Base-by-base conservation (phyloP, 1,140 invertebrate species). In the Caenorhabditis tropicalis region DNA sequence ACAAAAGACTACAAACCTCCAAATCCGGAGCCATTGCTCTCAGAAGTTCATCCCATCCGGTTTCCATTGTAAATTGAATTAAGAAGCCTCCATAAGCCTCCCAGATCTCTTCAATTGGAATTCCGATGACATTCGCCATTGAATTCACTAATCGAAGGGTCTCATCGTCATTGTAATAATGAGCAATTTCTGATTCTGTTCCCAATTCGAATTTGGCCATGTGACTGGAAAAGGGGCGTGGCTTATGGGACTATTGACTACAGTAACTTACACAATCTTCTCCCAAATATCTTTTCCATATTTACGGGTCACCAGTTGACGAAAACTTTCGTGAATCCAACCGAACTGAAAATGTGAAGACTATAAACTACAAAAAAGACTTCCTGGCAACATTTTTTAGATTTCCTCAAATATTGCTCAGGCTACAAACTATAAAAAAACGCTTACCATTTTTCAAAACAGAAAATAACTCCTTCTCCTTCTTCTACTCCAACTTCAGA, bases 51-150 rank as follows among this genome's bases (percentile, higher is more conserved):
- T 91, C 88, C 90, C 90, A 91, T 2, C 90, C 90, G n/a, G 89
- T 91, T 70, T 91, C 90, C 90, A 91, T 91, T 21, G 90, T 91
- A 53, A 89, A 91, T 84, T 91, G 90, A 82, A 91, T 91, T 19
- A 91, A 82, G 70, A 91, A 91, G 6, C 88, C 88, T 16, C 90
- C 90, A 56, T 91, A 91, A 2, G 89, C 88, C 51, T 91, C 90
- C 90, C 90, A 91, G 4, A 91, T 89, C 43, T 90, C 89, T 79
- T 91, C 89, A 33, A 90, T 85, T 12, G 88, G 86, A 70, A 90
- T 90, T 48, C 86, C 89, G 81, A 90, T 89, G 12, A 90, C 87
- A 58, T 85, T 87, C 0, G 87, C 89, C 86, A 90, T 91, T 12
- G 89, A 86, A 16, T 87, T 83, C 36, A 91, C 88, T 6, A 90